phyloP scores from a whole-genome alignment of 2,797 vertebrate genomes.

The Anableps anableps region DNA sequence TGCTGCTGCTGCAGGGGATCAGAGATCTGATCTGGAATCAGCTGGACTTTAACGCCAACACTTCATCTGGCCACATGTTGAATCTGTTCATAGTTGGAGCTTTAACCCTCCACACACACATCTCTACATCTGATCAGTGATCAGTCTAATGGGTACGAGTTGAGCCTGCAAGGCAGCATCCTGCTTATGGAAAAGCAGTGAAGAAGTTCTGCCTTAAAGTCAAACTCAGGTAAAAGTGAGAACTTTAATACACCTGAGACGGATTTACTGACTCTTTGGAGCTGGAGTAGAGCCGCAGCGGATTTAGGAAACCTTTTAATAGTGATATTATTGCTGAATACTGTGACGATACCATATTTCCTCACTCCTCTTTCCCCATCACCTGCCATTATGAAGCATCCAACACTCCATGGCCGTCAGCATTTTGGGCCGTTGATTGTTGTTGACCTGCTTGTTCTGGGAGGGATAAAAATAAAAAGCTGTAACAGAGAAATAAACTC shows the following conservation, averaged over 20 bases:
- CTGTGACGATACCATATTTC: no score
- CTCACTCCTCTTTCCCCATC: no score
- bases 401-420: background rate
- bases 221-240: background rate
- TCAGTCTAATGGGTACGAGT: background rate
- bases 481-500: no score
- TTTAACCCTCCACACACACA: background rate
- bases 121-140: background rate
- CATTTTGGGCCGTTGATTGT: background rate
- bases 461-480: no score
- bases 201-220: background rate
- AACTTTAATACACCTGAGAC: background rate
- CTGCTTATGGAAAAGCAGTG: no score
- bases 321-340: no score
- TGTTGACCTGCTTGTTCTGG: no score
- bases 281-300: background rate
- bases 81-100: background rate
- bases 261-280: background rate
- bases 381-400: background rate
- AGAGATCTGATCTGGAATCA: slow-evolving; percentile 5
- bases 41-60: background rate
- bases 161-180: background rate
- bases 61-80: background rate
- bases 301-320: background rate
- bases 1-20: background rate